These are phyloP conservation scores for Heterochromis multidens DNA, from an alignment of 2,113 vertebrate species.

Conservation along the genomic window DNA sequence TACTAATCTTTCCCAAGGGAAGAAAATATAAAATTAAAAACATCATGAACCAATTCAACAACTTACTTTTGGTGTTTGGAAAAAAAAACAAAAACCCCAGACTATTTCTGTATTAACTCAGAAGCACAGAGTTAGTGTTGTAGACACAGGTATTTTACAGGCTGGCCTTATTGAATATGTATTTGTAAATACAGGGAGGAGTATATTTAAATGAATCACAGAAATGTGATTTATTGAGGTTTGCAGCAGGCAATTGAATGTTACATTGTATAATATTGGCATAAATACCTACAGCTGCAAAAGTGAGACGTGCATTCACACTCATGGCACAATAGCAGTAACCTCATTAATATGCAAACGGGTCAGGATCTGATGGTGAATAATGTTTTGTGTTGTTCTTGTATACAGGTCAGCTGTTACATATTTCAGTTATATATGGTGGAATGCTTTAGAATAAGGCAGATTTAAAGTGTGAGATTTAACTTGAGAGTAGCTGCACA, in stretches of 20 bases:
- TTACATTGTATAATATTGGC: background rate
- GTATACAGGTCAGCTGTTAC: background rate
- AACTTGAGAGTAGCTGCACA: background rate
- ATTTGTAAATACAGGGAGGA: background rate
- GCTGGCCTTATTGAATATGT: background rate
- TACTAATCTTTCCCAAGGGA: background rate
- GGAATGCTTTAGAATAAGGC: too few species aligned
- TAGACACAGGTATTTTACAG: background rate
- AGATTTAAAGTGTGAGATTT: background rate
- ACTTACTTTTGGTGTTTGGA: rapidly evolving
- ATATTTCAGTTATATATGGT: background rate
- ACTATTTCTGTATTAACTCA: too few species aligned
- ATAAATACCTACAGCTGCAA: background rate
- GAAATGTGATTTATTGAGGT: background rate
- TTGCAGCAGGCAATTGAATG: background rate
- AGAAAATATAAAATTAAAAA: background rate
- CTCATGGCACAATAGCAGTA: background rate
- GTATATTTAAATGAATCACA: background rate
- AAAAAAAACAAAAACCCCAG: background rate
- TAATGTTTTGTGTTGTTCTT: background rate
- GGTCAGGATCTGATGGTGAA: background rate
- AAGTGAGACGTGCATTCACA: rapidly evolving
- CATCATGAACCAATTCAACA: background rate
- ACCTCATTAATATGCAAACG: background rate
- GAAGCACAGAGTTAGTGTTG: too few species aligned